These are phyloP conservation scores for Hoplodrina blanda DNA, from an alignment of 2,888 invertebrate species.

Conservation along the genomic window DNA sequence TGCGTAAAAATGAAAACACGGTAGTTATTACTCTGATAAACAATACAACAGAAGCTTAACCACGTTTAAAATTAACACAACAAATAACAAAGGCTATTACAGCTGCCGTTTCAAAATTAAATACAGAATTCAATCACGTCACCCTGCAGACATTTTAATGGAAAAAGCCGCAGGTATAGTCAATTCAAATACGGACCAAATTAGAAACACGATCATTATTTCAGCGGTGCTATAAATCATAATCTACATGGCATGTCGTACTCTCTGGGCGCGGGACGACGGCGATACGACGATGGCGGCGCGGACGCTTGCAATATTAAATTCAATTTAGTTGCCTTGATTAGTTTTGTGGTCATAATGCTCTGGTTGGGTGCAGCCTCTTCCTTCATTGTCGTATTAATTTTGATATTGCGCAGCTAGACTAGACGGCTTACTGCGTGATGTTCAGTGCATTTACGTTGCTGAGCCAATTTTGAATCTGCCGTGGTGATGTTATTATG, in stretches of 20 bases:
- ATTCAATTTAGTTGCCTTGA: slow-evolving; percentile 86
- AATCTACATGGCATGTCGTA: slow-evolving; percentile 67
- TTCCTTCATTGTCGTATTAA: slow-evolving; percentile 72
- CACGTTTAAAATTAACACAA: slow-evolving; percentile 25
- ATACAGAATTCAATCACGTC: slow-evolving; percentile 50
- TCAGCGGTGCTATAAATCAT: slow-evolving; percentile 67
- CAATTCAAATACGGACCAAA: slow-evolving; percentile 48
- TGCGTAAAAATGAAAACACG: neutral
- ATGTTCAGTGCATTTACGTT: slow-evolving; percentile 51
- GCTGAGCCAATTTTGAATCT: slow-evolving; percentile 30
- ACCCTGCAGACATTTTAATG: slow-evolving; percentile 39
- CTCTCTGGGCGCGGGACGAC: slow-evolving; percentile 58
- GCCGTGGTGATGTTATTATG: neutral
- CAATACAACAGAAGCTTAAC: slow-evolving; percentile 2
- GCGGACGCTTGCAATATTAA: slow-evolving; percentile 82
- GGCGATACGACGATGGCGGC: slow-evolving; percentile 35
- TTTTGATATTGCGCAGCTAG: slow-evolving; percentile 59
- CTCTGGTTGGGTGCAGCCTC: slow-evolving; percentile 73
- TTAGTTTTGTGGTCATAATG: slow-evolving; percentile 82
- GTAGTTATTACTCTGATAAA: neutral
- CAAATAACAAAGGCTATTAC: slow-evolving; percentile 33
- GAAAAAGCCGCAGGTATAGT: slow-evolving; percentile 50
- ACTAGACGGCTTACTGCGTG: slow-evolving; percentile 20
- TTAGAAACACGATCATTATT: slow-evolving; percentile 58
- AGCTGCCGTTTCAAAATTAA: slow-evolving; percentile 40